A percentile compares a stretch with the other conserved stretches of the same genome.
These are phyloP conservation scores for Falco naumanni DNA, from an alignment of 2,797 vertebrate genomes.

Conservation along the genomic window DNA sequence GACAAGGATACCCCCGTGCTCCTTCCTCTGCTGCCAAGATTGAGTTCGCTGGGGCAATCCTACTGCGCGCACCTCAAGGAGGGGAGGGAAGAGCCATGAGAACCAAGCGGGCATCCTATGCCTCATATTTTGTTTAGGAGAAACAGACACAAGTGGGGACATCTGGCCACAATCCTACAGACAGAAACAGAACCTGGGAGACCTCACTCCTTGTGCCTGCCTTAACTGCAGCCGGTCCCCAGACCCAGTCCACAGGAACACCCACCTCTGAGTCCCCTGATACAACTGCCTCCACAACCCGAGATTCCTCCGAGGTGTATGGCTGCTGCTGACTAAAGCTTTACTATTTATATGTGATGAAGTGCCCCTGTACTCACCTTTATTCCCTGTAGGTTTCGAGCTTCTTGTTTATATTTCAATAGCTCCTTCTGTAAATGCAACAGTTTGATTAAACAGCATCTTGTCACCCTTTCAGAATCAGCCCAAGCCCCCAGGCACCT, in stretches of 20 bases:
- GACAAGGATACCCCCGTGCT: not conserved
- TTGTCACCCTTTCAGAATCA: not conserved
- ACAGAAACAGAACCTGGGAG: not conserved
- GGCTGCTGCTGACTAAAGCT: not conserved
- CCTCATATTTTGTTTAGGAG: not conserved
- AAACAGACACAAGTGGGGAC: not conserved
- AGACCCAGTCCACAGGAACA: not conserved
- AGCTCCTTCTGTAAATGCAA: conserved; percentile 89
- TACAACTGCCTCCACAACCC: not conserved
- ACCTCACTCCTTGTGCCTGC: not conserved
- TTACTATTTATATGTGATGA: not conserved
- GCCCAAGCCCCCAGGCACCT: not conserved
- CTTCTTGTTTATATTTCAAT: conserved; percentile 91
- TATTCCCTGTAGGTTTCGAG: conserved; percentile 91
- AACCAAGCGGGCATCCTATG: not conserved
- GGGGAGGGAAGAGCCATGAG: not conserved
- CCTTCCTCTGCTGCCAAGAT: not conserved
- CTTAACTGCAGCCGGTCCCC: not conserved
- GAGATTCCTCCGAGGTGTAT: not conserved
- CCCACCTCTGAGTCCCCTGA: not conserved
- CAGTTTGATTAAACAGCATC: conserved; percentile 26
- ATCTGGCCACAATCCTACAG: not conserved
- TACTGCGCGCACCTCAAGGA: not conserved
- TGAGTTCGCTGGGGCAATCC: not conserved
- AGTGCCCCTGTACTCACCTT: conserved; percentile 82